Percentiles rank a stretch among this genome's conserved stretches.
Evolutionary conservation across 1,140 invertebrate genomes (phyloP).

Genomic region (Euschistus heros): DNA sequence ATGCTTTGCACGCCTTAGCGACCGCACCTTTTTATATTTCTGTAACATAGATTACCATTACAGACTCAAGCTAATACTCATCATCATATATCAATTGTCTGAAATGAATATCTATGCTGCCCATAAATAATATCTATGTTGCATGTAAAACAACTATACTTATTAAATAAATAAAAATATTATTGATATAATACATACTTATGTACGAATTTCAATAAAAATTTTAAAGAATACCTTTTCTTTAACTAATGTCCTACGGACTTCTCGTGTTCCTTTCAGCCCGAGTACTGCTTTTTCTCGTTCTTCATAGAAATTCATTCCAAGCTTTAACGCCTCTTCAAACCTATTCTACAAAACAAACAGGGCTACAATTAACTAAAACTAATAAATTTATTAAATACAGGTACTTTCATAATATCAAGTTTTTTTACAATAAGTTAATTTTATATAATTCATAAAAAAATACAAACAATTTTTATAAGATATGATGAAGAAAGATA

Average conservation of each 20-base stretch:
- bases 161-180: too few species aligned
- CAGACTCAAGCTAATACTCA: too few species aligned
- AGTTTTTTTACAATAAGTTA: conserved; percentile 1
- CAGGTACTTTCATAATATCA: not conserved
- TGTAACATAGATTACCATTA: too few species aligned
- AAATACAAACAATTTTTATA: not conserved
- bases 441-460: not conserved
- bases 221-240: conserved; percentile 38
- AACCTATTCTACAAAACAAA: conserved; percentile 42
- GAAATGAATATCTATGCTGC: too few species aligned
- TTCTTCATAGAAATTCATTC: conserved; percentile 56
- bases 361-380: not conserved
- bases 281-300: conserved; percentile 52
- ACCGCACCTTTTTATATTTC: too few species aligned
- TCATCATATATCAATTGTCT: too few species aligned
- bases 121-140: too few species aligned
- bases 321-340: conserved; percentile 51
- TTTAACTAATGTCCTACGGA: conserved; percentile 46
- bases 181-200: too few species aligned
- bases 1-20: too few species aligned
- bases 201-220: not conserved
- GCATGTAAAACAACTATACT: too few species aligned
- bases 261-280: conserved; percentile 44
- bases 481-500: too few species aligned
- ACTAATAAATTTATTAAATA: too few species aligned